Conservation (phyloP, 2,113 vertebrate species). For the Nymphicus hollandicus region DNA sequence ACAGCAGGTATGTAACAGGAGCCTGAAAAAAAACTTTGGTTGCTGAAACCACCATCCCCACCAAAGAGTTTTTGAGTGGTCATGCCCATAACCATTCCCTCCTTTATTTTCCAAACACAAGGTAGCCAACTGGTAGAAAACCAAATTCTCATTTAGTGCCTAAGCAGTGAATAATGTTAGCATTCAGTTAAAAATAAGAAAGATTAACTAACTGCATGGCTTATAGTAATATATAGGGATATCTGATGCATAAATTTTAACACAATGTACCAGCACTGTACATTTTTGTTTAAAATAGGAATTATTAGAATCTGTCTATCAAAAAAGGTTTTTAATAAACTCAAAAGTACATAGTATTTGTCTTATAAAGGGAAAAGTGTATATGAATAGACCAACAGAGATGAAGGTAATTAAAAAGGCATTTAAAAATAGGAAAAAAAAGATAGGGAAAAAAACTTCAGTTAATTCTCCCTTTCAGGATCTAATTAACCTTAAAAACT, state of each 20-base stretch:
- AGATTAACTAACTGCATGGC: not conserved
- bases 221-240: not conserved
- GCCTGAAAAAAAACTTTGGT: not conserved
- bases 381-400: not conserved
- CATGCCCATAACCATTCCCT: not conserved
- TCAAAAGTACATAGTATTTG: not conserved
- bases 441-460: not conserved
- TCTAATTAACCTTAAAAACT: slow-evolving; percentile 37
- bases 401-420: not conserved
- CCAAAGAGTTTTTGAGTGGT: not conserved
- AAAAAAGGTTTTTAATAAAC: slow-evolving; percentile 8
- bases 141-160: not conserved
- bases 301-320: not conserved
- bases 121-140: not conserved
- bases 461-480: slow-evolving; percentile 20
- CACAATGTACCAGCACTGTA: not conserved
- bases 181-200: not conserved
- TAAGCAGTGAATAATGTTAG: not conserved
- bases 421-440: not conserved
- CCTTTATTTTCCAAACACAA: not conserved
- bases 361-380: not conserved
- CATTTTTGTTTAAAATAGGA: not conserved
- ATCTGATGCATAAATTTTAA: not conserved
- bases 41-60: not conserved
- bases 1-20: accelerated